These are phyloP conservation scores for Corvus moneduloides DNA, from an alignment of 2,113 vertebrate species.

Conservation along the genomic window DNA sequence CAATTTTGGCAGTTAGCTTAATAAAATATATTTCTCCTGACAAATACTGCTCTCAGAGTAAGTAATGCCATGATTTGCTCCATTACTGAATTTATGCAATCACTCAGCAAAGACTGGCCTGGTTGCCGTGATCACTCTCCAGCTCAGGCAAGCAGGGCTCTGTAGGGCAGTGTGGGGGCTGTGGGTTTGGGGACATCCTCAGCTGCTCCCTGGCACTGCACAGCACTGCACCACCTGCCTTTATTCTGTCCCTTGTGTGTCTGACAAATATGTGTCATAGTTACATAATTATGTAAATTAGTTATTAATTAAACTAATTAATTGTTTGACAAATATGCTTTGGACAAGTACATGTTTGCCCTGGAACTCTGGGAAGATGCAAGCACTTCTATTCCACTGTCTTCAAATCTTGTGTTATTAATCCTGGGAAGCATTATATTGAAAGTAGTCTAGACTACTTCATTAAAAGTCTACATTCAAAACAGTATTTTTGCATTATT, in stretches of 20 bases:
- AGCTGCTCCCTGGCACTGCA: not conserved
- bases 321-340: not conserved
- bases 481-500: not conserved
- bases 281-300: not conserved
- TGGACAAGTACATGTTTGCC: not conserved
- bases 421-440: not conserved
- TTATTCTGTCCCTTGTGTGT: not conserved
- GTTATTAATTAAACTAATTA: not conserved
- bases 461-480: not conserved
- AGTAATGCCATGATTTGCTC: not conserved
- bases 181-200: not conserved
- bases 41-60: not conserved
- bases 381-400: not conserved
- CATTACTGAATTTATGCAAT: not conserved
- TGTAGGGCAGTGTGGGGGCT: not conserved
- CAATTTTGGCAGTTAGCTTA: not conserved
- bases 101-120: not conserved
- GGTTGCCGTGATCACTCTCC: not conserved
- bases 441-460: not conserved
- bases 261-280: not conserved
- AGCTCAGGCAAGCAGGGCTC: not conserved
- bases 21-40: not conserved
- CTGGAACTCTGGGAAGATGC: not conserved
- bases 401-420: not conserved
- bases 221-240: not conserved